Percentiles rank a stretch among this genome's conserved stretches.
phyloP scores from a whole-genome alignment of 2,113 vertebrate species.

The Suricata suricatta region DNA sequence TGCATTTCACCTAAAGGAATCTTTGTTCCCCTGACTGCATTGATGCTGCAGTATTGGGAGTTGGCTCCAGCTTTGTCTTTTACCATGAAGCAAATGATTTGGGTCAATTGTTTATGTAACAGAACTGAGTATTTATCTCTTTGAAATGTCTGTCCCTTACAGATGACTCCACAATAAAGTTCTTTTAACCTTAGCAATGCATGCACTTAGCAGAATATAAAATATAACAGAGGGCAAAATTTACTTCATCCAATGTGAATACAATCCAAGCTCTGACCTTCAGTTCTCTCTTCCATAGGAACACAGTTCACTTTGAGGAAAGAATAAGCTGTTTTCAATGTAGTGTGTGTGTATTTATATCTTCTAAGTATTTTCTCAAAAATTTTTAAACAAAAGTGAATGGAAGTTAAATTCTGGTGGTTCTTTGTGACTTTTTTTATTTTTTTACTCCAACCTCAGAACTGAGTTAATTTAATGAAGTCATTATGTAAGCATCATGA shows the following conservation, averaged over 20 bases:
- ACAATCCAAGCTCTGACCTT: slow-evolving; percentile 49
- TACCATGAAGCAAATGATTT: slow-evolving; percentile 42
- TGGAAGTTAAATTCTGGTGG: slow-evolving; percentile 54
- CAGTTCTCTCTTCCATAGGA: not conserved
- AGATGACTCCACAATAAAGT: slow-evolving; percentile 47
- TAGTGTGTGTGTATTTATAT: not conserved
- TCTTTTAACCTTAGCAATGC: slow-evolving; percentile 56
- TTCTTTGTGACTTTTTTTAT: slow-evolving; percentile 25
- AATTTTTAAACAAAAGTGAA: slow-evolving; percentile 40
- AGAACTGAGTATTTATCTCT: slow-evolving; percentile 60
- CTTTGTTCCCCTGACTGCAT: not conserved
- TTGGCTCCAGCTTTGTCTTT: slow-evolving; percentile 31
- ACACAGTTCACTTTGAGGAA: slow-evolving; percentile 26
- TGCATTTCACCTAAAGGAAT: not conserved
- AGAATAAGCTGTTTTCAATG: slow-evolving; percentile 28
- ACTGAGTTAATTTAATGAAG: slow-evolving; percentile 78
- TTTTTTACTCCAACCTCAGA: slow-evolving; percentile 38
- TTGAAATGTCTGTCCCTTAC: slow-evolving; percentile 48
- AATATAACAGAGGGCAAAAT: slow-evolving; percentile 24
- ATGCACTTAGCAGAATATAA: slow-evolving; percentile 43
- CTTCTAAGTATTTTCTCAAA: slow-evolving; percentile 27
- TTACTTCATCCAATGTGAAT: not conserved
- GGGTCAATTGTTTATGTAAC: slow-evolving; percentile 49
- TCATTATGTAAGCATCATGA: slow-evolving; percentile 77
- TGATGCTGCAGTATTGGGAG: not conserved